Evolutionary conservation across 2,113 vertebrate genomes (phyloP), one percentile per base, ranked within the genome.

Genomic region (Ctenodactylus gundi): DNA sequence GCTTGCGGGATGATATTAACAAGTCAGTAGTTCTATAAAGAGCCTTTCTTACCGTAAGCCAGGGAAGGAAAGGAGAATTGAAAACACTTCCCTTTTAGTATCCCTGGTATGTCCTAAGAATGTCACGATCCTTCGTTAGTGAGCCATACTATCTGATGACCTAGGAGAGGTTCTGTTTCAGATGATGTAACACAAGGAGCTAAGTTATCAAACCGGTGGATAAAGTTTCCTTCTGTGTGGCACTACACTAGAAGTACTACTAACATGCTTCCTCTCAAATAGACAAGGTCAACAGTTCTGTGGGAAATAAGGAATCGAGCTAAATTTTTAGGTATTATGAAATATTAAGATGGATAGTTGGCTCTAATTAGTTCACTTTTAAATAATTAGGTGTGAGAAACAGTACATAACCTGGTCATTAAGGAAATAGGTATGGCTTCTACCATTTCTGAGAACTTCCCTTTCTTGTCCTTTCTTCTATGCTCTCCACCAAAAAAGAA

Each of bases 41-140:
- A 84, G 46, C 41, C 51, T 91, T 96, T 84, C 87, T 81, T 85
- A 92, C 39, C 8, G 7, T 46, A 87, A 44, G 29, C 55, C 77
- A 51, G 57, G 67, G 49, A 91, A 95, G 90, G 80, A 68, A 94
- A 91, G 41, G 77, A 31, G 49, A 75, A 51, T 80, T 97, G 88
- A 95, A 96, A 91, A 94, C 36, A 90, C 57, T 97, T 95, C 49
- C 70, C 39, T 95, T 93, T 91, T 87, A 87, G 77, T 85, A 89
- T 80, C 62, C 73, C 20, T 94, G 94, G 86, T 81, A 96, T 87
- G 83, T 91, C 53, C 83, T 29, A 83, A 96, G 93, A 94, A 90
- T 93, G 75, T 90, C 80, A 81, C n/a, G 68, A 67, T 91, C 77
- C 67, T 95, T 94, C 73, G 93, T 95, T 92, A 94, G 87, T 94